Evolutionary conservation across 2,113 vertebrate species (phyloP).

Genomic region (Misgurnus mizolepis): DNA sequence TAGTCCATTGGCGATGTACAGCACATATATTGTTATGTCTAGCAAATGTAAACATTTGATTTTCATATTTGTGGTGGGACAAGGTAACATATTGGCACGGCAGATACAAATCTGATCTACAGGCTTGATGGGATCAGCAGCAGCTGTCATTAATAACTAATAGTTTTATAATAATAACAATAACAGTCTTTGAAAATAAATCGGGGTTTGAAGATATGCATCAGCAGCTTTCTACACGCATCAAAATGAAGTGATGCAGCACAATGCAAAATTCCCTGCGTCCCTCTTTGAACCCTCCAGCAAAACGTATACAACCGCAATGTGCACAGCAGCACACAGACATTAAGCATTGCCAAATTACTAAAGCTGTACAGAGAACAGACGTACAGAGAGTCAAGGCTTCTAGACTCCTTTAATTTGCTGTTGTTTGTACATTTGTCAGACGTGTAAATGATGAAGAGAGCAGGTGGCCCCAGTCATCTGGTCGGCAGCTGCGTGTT

Average conservation of each 20-base stretch:
- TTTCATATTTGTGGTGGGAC: too few relatives aligned
- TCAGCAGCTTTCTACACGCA: constrained; percentile 3
- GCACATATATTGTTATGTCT: neutral
- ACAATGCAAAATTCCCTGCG: constrained; percentile 33
- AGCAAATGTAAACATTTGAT: too few relatives aligned
- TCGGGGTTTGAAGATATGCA: neutral
- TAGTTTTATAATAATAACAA: neutral
- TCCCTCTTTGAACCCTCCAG: constrained; percentile 13
- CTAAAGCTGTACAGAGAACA: constrained; percentile 22
- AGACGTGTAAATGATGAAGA: constrained; percentile 57
- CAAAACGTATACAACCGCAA: constrained; percentile 10
- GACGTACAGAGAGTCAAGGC: constrained; percentile 46
- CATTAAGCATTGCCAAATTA: constrained; percentile 29
- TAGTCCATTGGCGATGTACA: too few relatives aligned
- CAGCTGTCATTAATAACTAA: too few relatives aligned
- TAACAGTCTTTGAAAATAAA: constrained; percentile 1
- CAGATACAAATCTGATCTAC: neutral
- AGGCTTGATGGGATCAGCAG: neutral
- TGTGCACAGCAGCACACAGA: constrained; percentile 34
- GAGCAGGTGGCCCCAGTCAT: constrained; percentile 62
- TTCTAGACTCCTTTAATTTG: constrained; percentile 55
- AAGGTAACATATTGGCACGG: too few relatives aligned
- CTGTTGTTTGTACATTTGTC: constrained; percentile 59
- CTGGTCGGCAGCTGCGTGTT: constrained; percentile 59
- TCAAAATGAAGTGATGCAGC: constrained; percentile 17